These are phyloP conservation scores for Platyrinchus mystaceus DNA, from an alignment of 2,797 vertebrate species.

Conservation along the genomic window DNA sequence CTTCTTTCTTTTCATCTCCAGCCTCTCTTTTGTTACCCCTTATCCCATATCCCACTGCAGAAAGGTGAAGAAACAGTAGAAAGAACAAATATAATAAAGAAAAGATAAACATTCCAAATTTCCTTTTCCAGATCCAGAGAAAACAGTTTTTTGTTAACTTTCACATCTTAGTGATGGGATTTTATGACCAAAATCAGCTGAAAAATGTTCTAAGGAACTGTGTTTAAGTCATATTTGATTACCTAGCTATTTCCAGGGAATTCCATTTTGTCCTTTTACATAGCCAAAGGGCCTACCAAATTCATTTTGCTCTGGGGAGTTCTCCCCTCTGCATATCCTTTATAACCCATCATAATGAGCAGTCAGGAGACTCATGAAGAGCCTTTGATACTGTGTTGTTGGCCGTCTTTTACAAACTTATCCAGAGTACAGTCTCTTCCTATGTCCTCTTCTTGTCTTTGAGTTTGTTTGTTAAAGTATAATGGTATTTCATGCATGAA, in stretches of 20 bases:
- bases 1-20: not conserved
- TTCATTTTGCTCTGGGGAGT: not conserved
- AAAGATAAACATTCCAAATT: not conserved
- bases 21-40: not conserved
- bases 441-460: not conserved
- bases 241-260: not conserved
- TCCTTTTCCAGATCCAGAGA: not conserved
- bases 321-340: not conserved
- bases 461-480: not conserved
- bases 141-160: not conserved
- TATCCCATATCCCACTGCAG: not conserved
- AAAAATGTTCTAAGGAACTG: not conserved
- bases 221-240: not conserved
- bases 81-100: not conserved
- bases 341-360: not conserved
- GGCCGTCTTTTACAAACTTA: not conserved
- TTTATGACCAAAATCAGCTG: not conserved
- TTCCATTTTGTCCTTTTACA: not conserved
- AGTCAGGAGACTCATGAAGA: not conserved
- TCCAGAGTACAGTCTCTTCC: not conserved
- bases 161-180: not conserved
- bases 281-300: not conserved
- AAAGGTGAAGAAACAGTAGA: not conserved
- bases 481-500: not conserved
- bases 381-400: not conserved